Percentiles rank a stretch among this genome's conserved stretches.
These are phyloP conservation scores for Alectoris magna DNA, from an alignment of 2,797 vertebrate genomes.

Conservation along the genomic window DNA sequence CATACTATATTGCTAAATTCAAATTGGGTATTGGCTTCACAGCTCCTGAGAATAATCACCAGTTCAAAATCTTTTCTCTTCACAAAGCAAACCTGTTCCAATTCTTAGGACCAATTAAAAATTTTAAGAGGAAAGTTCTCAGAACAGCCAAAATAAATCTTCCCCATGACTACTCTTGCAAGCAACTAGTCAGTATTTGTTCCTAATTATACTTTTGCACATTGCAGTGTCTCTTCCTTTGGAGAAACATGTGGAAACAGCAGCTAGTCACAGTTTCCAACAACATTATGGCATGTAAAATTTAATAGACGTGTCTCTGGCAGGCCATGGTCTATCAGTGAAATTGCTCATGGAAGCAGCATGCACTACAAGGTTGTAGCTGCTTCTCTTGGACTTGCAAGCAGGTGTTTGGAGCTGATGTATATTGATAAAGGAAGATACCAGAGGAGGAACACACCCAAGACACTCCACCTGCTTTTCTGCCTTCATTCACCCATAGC, in stretches of 20 bases:
- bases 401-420: neutral
- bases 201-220: slow-evolving; percentile 11
- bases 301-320: neutral
- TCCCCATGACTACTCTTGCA: neutral
- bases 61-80: neutral
- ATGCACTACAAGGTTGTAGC: neutral
- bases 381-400: neutral
- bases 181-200: neutral
- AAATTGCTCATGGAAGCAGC: neutral
- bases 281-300: neutral
- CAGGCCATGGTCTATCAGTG: neutral
- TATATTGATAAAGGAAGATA: neutral
- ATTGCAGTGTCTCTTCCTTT: neutral
- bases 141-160: neutral
- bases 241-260: neutral
- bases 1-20: neutral
- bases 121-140: neutral
- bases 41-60: neutral
- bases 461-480: neutral
- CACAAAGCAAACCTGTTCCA: neutral
- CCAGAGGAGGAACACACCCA: neutral
- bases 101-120: neutral
- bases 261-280: neutral
- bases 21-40: neutral
- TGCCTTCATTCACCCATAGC: neutral